Base-by-base conservation (phyloP, 2,888 invertebrate genomes). In the Nymphalis polychloros region DNA sequence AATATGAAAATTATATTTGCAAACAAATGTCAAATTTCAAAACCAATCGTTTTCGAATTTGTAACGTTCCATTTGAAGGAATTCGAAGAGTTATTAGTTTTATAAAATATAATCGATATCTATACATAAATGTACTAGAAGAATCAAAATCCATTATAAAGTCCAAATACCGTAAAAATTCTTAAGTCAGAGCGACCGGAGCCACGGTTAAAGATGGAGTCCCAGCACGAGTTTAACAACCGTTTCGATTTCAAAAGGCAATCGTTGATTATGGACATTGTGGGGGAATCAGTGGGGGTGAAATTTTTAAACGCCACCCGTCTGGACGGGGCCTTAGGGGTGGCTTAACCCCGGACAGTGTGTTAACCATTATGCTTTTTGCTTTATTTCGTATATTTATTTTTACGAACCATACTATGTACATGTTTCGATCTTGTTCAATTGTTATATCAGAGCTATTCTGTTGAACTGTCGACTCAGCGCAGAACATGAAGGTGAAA, bases 221-320 rank as follows among this genome's bases (percentile, higher is more conserved):
- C 76, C 69, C 72, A 82, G 84, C 85, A 82, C 50, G 84, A 31
- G 57, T 82, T 82, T 84, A 90, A 88, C 85, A 82, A 87, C 83
- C 88, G 90, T 89, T 88, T 91, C 88, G 85, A 90, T 92, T 90
- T 89, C 92, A 91, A 90, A 91, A 89, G 89, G 89, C 89, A 85
- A 92, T 92, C 88, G 86, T 82, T 90, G 90, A 92, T 92, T 90
- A 88, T 82, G 84, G 80, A 80, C 84, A 90, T 90, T 90, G 90
- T 89, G 81, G 78, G 81, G 75, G 83, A 84, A 75, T 76, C 87
- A 86, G 81, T 84, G 87, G 89, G 89, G 85, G 88, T 90, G 87
- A 92, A 91, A 92, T 90, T 91, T 90, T 90, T 90, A 91, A 91
- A 89, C 89, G 86, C 86, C 84, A 78, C 84, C 85, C 81, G 82